phyloP scores from a whole-genome alignment of 2,888 invertebrate genomes.

The Andrena marginata region DNA sequence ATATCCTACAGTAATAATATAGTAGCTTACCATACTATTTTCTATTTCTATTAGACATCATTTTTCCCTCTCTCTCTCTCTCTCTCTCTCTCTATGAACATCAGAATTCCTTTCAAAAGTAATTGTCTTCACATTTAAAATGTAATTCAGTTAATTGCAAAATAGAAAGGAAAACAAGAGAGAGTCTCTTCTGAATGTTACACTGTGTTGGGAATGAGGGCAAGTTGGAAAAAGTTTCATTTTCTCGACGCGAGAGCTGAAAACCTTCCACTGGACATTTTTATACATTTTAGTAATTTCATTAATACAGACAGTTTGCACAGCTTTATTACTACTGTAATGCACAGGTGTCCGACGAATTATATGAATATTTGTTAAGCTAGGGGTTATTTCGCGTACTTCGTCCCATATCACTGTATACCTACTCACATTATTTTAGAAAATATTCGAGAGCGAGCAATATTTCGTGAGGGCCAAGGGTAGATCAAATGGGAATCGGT shows the following conservation, averaged over 20 bases:
- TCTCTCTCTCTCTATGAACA: background rate
- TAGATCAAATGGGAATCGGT: slow-evolving; percentile 8
- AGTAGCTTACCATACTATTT: too few relatives aligned
- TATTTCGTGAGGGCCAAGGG: background rate
- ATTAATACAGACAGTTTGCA: background rate
- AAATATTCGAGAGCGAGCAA: background rate
- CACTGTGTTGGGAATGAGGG: background rate
- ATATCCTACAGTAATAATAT: too few relatives aligned
- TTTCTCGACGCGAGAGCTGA: background rate
- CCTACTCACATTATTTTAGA: background rate
- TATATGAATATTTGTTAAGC: slow-evolving; percentile 1
- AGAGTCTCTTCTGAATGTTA: background rate
- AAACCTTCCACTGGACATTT: background rate
- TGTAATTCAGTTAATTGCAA: background rate
- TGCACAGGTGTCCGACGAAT: background rate
- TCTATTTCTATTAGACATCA: too few relatives aligned
- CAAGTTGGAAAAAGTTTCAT: background rate
- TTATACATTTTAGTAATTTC: slow-evolving; percentile 7
- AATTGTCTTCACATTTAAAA: background rate
- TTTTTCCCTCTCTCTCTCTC: background rate
- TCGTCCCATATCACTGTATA: background rate
- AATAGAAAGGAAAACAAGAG: background rate
- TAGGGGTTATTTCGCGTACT: background rate
- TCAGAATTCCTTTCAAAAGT: background rate
- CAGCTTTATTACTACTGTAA: background rate